Evolutionary conservation across 2,888 invertebrate genomes (phyloP).

Genomic region (Tachystola acroxantha): DNA sequence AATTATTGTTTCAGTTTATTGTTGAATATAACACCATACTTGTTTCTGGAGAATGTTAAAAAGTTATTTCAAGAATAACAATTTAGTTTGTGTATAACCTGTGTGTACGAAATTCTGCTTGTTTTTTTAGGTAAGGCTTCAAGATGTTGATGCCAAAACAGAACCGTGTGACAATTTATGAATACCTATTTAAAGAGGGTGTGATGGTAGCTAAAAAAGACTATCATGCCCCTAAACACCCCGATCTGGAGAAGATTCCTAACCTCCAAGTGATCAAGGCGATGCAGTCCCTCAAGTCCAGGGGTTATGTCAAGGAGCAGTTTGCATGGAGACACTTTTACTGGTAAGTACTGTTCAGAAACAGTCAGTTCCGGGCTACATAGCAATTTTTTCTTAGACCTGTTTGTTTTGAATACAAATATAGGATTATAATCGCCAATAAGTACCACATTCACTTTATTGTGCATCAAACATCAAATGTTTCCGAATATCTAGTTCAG

Average conservation of each 20-base stretch:
- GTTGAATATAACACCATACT: not conserved
- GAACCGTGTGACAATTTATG: conserved; percentile 97
- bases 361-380: no score
- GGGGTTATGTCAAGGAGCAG: conserved; percentile 99
- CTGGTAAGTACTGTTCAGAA: conserved; percentile 80
- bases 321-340: conserved; percentile 99
- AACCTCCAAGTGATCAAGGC: conserved; percentile 99
- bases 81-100: conserved; percentile 26
- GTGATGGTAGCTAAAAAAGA: conserved; percentile 99
- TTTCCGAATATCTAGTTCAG: no score
- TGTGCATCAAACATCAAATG: no score
- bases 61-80: conserved; percentile 5
- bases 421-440: no score
- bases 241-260: conserved; percentile 95
- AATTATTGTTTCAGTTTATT: conserved; percentile 1
- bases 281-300: conserved; percentile 96
- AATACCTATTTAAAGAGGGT: conserved; percentile 99
- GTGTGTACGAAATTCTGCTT: conserved; percentile 22
- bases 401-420: no score
- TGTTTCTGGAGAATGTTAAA: not conserved
- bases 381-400: no score
- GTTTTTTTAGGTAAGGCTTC: conserved; percentile 63
- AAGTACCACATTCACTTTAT: no score
- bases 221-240: conserved; percentile 98
- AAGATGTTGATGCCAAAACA: conserved; percentile 99